Conservation (phyloP, 2,113 vertebrate genomes). For the Erpornis zantholeuca region DNA sequence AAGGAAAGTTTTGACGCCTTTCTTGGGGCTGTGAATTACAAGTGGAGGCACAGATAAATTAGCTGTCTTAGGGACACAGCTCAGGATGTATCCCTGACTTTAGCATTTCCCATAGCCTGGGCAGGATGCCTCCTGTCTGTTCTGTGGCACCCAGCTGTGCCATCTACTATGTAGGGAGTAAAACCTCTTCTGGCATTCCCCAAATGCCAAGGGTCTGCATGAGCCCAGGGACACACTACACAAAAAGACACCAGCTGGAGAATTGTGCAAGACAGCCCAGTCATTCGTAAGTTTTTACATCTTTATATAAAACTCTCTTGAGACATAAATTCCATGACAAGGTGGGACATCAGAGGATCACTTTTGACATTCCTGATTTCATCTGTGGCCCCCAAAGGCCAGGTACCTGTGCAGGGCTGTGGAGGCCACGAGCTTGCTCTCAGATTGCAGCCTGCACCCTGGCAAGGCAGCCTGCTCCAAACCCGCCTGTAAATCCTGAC, state of each 20-base stretch:
- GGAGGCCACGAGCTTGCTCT: background rate
- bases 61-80: background rate
- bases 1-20: background rate
- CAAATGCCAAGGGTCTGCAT: background rate
- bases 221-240: background rate
- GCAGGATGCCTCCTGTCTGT: background rate
- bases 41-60: background rate
- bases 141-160: background rate
- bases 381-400: background rate
- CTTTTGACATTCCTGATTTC: background rate
- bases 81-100: background rate
- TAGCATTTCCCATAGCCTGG: background rate
- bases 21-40: background rate
- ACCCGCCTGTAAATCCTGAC: background rate
- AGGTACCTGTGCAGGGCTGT: background rate
- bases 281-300: background rate
- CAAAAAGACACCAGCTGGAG: background rate
- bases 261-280: background rate
- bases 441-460: background rate
- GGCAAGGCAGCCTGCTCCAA: background rate
- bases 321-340: background rate
- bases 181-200: background rate
- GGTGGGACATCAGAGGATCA: background rate
- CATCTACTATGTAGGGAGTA: rapidly evolving
- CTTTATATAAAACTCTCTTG: background rate